Conservation (phyloP, 2,888 invertebrate genomes). For the Apamea anceps region DNA sequence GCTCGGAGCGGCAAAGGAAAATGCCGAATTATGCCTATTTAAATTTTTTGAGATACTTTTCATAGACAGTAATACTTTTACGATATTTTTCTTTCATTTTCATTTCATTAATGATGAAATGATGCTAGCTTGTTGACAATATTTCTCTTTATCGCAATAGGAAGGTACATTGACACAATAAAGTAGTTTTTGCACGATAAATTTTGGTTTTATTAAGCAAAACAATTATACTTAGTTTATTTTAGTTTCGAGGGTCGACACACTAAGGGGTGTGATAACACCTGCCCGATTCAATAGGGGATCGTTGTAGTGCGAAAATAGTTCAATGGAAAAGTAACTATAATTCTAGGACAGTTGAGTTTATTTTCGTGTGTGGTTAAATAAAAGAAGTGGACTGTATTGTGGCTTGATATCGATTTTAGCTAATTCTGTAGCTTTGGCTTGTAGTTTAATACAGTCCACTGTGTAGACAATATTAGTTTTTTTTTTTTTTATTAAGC, state of each 20-base stretch:
- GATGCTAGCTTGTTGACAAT: conserved; percentile 28
- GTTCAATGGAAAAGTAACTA: conserved; percentile 39
- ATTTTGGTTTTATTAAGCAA: conserved; percentile 50
- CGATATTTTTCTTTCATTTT: conserved; percentile 2
- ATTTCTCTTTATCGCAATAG: conserved; percentile 15
- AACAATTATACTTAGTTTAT: conserved; percentile 52
- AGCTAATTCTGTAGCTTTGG: conserved; percentile 33
- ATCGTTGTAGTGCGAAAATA: conserved; percentile 39
- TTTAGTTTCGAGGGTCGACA: conserved; percentile 37
- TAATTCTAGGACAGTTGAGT: background rate
- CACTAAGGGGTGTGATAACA: conserved; percentile 53
- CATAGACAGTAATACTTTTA: background rate
- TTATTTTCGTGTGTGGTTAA: conserved; percentile 23
- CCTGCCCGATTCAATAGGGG: conserved; percentile 61
- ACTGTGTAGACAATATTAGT: background rate
- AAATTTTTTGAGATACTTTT: background rate
- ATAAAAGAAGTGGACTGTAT: conserved; percentile 15
- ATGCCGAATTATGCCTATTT: background rate
- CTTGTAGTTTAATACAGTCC: background rate
- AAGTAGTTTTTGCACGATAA: conserved; percentile 56
- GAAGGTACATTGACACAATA: conserved; percentile 35
- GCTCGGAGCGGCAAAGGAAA: background rate
- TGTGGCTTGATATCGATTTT: conserved; percentile 59
- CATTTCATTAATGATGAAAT: conserved; percentile 11
- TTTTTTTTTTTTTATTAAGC: background rate